phyloP scores from a whole-genome alignment of 2,888 invertebrate species.

The Tipula helvola region DNA sequence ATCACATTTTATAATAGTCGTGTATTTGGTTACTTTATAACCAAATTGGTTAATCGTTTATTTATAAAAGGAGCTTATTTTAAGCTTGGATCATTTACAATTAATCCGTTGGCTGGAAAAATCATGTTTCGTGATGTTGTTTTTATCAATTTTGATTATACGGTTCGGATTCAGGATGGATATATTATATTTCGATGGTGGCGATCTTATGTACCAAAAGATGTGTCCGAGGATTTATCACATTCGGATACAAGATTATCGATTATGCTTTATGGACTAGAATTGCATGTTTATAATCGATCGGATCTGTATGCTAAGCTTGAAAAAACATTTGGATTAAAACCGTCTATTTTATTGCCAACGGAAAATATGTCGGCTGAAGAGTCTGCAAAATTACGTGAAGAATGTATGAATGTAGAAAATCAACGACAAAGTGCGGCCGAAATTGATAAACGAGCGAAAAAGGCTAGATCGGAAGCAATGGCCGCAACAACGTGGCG shows the following conservation, averaged over 20 bases:
- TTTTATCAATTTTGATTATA: slow-evolving; percentile 88
- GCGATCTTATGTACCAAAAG: slow-evolving; percentile 89
- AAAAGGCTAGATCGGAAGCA: slow-evolving; percentile 55
- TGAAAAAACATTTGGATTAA: slow-evolving; percentile 78
- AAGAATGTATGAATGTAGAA: slow-evolving; percentile 47
- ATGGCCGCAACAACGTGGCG: slow-evolving; percentile 86
- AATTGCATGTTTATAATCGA: slow-evolving; percentile 89
- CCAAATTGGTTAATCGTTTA: slow-evolving; percentile 77
- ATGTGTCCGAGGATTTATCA: slow-evolving; percentile 90
- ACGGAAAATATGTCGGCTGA: slow-evolving; percentile 42
- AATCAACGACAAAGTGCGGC: slow-evolving; percentile 40
- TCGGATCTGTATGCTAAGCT: slow-evolving; percentile 75
- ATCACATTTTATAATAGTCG: slow-evolving; percentile 91
- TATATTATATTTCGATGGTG: slow-evolving; percentile 98
- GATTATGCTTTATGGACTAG: slow-evolving; percentile 85
- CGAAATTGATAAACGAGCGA: slow-evolving; percentile 28
- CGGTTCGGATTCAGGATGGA: slow-evolving; percentile 87
- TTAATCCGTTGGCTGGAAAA: slow-evolving; percentile 94
- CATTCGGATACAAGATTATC: slow-evolving; percentile 88
- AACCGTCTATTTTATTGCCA: slow-evolving; percentile 56
- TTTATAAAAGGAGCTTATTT: slow-evolving; percentile 76
- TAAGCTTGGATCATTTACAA: slow-evolving; percentile 86
- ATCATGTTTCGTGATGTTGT: slow-evolving; percentile 96
- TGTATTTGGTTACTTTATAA: slow-evolving; percentile 78
- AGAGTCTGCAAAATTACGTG: slow-evolving; percentile 41